Evolutionary conservation across 2,888 invertebrate genomes (phyloP), one percentile per base, ranked within the genome.

Genomic region (Dryobotodes eremita): DNA sequence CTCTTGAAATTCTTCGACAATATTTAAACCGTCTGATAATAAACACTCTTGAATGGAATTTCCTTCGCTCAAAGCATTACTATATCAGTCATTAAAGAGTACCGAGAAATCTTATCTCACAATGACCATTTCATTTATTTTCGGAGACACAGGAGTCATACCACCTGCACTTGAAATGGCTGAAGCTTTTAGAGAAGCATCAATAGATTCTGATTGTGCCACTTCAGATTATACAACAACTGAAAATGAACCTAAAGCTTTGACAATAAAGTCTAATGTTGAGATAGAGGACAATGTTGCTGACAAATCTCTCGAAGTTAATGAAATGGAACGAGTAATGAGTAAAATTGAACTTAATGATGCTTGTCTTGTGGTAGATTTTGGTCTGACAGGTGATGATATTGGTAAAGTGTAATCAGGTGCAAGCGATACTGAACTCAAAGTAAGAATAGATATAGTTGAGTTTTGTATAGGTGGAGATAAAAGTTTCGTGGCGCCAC

Each of bases 71-170:
- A 90, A 90, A 90, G 90, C 87, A 84, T 82, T 84, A 84, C 86
- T 85, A 87, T 90, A 91, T 88, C 88, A 88, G 90, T 87, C 89
- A 89, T 86, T 90, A 31, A 20, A 83, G 83, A 90, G 90, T 92
- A 92, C 91, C 88, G 82, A 91, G 90, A 92, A 91, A 94, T 93
- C 92, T 95, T 94, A 96, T 96, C 96, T 94, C 84, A 89, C 93
- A 94, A 94, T 95, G 94, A 95, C 94, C 95, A 95, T 95, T 94
- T 94, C 92, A 95, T 96, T 95, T 96, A 96, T 96, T 96, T 96
- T 96, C 90, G 94, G 96, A 95, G 96, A 95, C 96, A 94, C 95
- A 92, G 93, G 92, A 95, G 95, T 95, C 95, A 94, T 95, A 94
- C 92, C 94, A 96, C 96, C 96, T 96, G 96, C 96, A 96, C 96